Evolutionary conservation across 2,113 vertebrate genomes (phyloP).

Genomic region (Rhegmatorhina hoffmannsi): DNA sequence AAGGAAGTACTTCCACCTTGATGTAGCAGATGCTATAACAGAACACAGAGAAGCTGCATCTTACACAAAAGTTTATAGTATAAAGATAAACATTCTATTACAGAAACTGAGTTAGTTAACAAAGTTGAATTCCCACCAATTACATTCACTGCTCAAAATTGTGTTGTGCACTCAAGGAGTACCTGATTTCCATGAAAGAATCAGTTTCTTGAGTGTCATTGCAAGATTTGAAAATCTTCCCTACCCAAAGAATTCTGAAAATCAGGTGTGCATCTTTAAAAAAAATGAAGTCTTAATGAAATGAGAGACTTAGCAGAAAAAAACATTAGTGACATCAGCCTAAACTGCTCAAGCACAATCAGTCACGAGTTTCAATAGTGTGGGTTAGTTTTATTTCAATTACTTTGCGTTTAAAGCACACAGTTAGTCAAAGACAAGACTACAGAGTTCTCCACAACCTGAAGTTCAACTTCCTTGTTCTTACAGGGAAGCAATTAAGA

Average conservation of each 20-base stretch:
- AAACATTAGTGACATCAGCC: background rate
- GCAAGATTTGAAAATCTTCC: background rate
- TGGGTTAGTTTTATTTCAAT: background rate
- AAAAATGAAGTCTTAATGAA: background rate
- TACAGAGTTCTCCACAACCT: conserved; percentile 10
- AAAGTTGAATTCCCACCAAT: background rate
- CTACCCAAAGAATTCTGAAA: background rate
- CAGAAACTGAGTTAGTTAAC: background rate
- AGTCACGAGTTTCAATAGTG: background rate
- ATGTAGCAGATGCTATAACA: conserved; percentile 1
- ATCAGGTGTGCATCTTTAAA: background rate
- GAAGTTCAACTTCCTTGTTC: conserved; percentile 66
- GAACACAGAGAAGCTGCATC: background rate
- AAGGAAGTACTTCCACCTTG: conserved; percentile 3
- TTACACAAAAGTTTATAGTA: background rate
- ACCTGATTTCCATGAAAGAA: background rate
- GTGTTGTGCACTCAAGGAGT: background rate
- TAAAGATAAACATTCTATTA: conserved; percentile 4
- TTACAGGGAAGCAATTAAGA: conserved; percentile 71
- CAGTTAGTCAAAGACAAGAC: conserved; percentile 14
- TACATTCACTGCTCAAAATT: background rate
- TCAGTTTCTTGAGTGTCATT: background rate
- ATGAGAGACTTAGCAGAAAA: background rate
- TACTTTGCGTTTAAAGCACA: conserved; percentile 17
- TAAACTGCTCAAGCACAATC: background rate